Percentiles rank a stretch among this genome's conserved stretches.
Evolutionary conservation across 64 coral and sea anemone genomes (phyloP).

Genomic region (Montipora capricornis): DNA sequence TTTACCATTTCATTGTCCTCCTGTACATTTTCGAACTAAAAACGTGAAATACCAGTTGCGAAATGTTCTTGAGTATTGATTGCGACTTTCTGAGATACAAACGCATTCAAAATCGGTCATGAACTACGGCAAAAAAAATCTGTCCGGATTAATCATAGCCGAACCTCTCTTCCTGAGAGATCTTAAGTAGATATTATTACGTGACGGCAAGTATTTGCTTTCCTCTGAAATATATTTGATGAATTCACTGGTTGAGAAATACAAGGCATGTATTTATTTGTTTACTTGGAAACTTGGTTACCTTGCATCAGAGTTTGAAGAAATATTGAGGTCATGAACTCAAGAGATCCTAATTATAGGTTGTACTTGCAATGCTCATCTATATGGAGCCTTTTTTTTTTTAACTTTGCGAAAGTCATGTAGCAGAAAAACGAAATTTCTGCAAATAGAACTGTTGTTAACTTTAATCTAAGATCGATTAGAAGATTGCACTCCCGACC

Average conservation of each 20-base stretch:
- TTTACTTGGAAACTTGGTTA: constrained; percentile 50
- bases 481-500: too few species aligned
- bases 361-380: neutral
- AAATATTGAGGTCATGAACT: neutral
- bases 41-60: neutral
- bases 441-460: neutral
- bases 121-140: neutral
- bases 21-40: neutral
- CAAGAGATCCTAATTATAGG: constrained; percentile 8
- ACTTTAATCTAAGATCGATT: neutral
- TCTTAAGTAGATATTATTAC: constrained; percentile 21
- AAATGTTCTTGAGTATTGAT: neutral
- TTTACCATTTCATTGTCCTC: constrained; percentile 12
- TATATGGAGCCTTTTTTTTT: neutral
- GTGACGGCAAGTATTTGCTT: constrained; percentile 26
- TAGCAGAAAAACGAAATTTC: neutral
- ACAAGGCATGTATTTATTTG: constrained; percentile 44
- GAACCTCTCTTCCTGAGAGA: neutral
- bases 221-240: constrained; percentile 31
- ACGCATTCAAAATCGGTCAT: neutral
- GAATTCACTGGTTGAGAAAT: constrained; percentile 34
- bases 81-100: neutral
- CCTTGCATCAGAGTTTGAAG: neutral
- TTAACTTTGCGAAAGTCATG: neutral
- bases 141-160: neutral